Evolutionary conservation across 2,888 invertebrate genomes (phyloP).

Genomic region (Nemotelus nigrinus): DNA sequence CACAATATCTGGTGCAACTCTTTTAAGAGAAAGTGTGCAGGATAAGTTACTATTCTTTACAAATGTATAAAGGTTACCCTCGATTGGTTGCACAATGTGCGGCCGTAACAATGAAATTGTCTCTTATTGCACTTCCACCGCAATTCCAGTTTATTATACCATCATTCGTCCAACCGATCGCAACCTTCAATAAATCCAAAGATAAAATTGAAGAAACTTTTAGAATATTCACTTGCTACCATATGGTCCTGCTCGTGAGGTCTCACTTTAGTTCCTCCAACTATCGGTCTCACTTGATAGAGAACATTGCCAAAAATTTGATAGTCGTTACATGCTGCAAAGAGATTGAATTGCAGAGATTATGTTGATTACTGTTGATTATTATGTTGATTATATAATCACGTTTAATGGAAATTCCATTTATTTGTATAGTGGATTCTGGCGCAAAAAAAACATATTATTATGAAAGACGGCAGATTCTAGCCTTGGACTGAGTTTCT

Average conservation of each 20-base stretch:
- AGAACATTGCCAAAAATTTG: too few relatives aligned
- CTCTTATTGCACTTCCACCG: constrained; percentile 60
- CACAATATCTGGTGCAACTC: constrained; percentile 54
- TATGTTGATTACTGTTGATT: too few relatives aligned
- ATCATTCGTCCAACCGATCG: constrained; percentile 35
- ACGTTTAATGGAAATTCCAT: too few relatives aligned
- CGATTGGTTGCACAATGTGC: constrained; percentile 3
- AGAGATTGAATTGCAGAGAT: too few relatives aligned
- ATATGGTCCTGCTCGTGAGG: constrained; percentile 18
- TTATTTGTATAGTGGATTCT: too few relatives aligned
- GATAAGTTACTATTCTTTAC: too few relatives aligned
- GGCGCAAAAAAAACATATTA: too few relatives aligned
- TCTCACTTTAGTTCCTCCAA: constrained; percentile 11
- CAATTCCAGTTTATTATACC: constrained; percentile 40
- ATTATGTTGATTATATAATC: too few relatives aligned
- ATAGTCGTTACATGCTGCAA: too few relatives aligned
- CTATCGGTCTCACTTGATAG: not conserved
- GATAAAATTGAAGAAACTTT: too few relatives aligned
- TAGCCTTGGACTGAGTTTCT: too few relatives aligned
- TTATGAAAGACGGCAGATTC: too few relatives aligned
- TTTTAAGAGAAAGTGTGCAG: not conserved
- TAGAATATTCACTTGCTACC: not conserved
- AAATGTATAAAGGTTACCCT: not conserved
- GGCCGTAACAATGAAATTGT: constrained; percentile 66
- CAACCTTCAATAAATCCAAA: constrained; percentile 50